Evolutionary conservation across 92 coral and sea anemone genomes (phyloP).

Genomic region (Meandrina meandrites): DNA sequence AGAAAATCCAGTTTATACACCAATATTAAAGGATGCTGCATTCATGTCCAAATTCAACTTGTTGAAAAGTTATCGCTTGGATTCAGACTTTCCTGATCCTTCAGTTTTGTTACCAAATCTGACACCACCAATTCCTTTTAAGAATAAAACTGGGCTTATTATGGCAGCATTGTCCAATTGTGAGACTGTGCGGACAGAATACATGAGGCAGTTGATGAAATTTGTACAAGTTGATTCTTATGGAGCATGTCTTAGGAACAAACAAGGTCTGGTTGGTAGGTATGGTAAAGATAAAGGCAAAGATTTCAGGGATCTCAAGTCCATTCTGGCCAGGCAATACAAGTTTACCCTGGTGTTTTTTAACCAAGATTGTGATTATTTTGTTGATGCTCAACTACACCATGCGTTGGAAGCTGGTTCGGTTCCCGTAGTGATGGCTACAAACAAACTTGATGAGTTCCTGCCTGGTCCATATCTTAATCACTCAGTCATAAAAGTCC

Average conservation of each 20-base stretch:
- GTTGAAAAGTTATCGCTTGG: slow-evolving; percentile 33
- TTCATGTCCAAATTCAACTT: not conserved
- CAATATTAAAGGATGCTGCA: not conserved
- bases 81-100: slow-evolving; percentile 52
- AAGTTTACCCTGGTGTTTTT: slow-evolving; percentile 51
- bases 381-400: slow-evolving; percentile 50
- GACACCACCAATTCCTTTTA: slow-evolving; percentile 37
- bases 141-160: slow-evolving; percentile 25
- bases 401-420: slow-evolving; percentile 42
- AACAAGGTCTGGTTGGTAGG: slow-evolving; percentile 15
- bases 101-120: slow-evolving; percentile 20
- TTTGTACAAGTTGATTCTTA: slow-evolving; percentile 42
- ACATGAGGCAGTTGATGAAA: slow-evolving; percentile 44
- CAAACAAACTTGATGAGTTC: slow-evolving; percentile 25
- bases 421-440: slow-evolving; percentile 36
- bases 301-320: slow-evolving; percentile 34
- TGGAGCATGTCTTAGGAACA: slow-evolving; percentile 41
- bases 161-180: slow-evolving; percentile 41
- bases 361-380: slow-evolving; percentile 20
- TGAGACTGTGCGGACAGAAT: slow-evolving; percentile 40
- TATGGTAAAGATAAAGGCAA: slow-evolving; percentile 6
- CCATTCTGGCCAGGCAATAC: slow-evolving; percentile 24
- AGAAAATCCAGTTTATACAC: slow-evolving; percentile 36
- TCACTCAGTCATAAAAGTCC: slow-evolving; percentile 45
- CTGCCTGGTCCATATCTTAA: slow-evolving; percentile 40